Base-by-base conservation (phyloP, 2,113 vertebrate species). In the Pomatorhinus ruficollis region DNA sequence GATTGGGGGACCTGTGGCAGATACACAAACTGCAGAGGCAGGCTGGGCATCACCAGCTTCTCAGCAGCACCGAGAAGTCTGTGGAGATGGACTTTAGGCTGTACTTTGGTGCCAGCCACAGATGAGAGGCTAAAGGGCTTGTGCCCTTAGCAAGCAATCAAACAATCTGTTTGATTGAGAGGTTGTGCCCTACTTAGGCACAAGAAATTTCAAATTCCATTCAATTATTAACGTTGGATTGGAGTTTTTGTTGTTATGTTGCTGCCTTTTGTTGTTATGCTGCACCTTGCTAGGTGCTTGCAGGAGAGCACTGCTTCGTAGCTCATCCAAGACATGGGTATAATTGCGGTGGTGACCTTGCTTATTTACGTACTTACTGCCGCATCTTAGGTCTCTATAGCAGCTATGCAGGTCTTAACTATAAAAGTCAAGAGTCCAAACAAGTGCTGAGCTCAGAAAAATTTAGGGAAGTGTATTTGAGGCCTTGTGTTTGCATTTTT, bases 31-130 rank as follows among this genome's bases (percentile, higher is more conserved):
- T 89, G 54, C 54, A n/a, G n/a, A 70, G 31, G 27, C 42, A 75
- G 33, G 13, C 42, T 72, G 82, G 71, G 15, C 33, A 54, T 33
- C 39, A 63, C 21, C 50, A 70, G 61, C 35, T 18, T 78, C 47
- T 45, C 1, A 1, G 56, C 30, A 78, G 54, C 1, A 0, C 13
- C 0, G 1, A 31, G 39, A 47, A n/a, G 20, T 30, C 52, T 47
- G 28, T 44, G 50, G 63, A 37, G 42, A 30, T 11, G 15, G 52
- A 54, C 54, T 74, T 77, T 24, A 31, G 56, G 64, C 52, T 80
- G 63, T 64, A 10, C 68, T 81, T 72, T 33, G 33, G 39, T 63
- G 61, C 40, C 49, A 81, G 56, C 49, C 53, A 88, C 75, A 61
- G n/a, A 50, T 33, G 59, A 44, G 54, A 19, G 15, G 30, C 40